Evolutionary conservation across 2,113 vertebrate genomes (phyloP).

Genomic region (Todiramphus saurophagus): DNA sequence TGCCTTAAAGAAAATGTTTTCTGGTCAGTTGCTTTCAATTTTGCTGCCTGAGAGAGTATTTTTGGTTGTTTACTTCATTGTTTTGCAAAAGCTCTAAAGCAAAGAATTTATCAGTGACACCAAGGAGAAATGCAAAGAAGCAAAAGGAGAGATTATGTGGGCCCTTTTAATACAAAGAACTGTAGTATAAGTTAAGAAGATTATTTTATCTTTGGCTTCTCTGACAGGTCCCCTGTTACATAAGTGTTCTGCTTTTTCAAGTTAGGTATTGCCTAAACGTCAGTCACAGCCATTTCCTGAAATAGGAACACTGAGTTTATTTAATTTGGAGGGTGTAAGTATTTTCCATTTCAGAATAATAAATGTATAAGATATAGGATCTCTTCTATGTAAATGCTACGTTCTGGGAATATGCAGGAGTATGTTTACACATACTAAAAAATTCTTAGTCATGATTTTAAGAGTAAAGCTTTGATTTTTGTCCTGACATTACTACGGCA

Average conservation of each 20-base stretch:
- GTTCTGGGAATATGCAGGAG: neutral
- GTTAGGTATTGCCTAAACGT: neutral
- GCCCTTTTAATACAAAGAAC: slow-evolving; percentile 20
- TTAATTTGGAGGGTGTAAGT: slow-evolving; percentile 53
- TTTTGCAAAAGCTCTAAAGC: neutral
- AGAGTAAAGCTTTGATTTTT: slow-evolving; percentile 38
- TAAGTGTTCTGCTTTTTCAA: slow-evolving; percentile 43
- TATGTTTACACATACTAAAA: slow-evolving; percentile 22
- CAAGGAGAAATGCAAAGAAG: slow-evolving; percentile 1
- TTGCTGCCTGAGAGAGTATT: neutral
- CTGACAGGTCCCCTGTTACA: slow-evolving; percentile 47
- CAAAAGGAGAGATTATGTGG: neutral
- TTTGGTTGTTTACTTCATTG: neutral
- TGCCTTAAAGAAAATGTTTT: neutral
- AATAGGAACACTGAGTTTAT: slow-evolving; percentile 53
- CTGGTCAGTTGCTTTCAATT: neutral
- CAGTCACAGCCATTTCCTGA: slow-evolving; percentile 62
- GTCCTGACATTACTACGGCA: neutral
- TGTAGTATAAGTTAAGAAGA: slow-evolving; percentile 26
- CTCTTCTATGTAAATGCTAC: neutral
- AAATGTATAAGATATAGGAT: slow-evolving; percentile 59
- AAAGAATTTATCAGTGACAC: slow-evolving; percentile 9
- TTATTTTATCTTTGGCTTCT: slow-evolving; percentile 44
- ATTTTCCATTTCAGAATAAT: slow-evolving; percentile 68
- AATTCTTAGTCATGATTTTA: slow-evolving; percentile 44